phyloP scores from a whole-genome alignment of 1,140 invertebrate species.

The fruit fly (Drosophila melanogaster) region DNA sequence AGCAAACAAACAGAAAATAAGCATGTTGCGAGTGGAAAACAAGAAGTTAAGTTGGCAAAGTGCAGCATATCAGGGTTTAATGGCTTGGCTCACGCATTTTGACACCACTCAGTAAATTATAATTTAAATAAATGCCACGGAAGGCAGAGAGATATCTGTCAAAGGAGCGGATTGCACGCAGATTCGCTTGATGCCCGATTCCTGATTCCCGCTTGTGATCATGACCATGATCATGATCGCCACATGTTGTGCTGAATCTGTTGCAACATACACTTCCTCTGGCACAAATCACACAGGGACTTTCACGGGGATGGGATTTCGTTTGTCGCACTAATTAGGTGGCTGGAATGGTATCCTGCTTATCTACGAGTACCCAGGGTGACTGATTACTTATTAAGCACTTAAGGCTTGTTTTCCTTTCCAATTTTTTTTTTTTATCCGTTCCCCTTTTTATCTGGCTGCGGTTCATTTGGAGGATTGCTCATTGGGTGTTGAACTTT shows the following conservation, averaged over 20 bases:
- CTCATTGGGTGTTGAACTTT: slow-evolving; percentile 73
- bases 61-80: slow-evolving; percentile 58
- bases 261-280: slow-evolving; percentile 19
- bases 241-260: slow-evolving; percentile 51
- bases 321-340: slow-evolving; percentile 58
- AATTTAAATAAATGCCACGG: slow-evolving; percentile 54
- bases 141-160: slow-evolving; percentile 16
- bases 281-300: slow-evolving; percentile 18
- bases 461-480: slow-evolving; percentile 67
- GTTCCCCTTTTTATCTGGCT: slow-evolving; percentile 7
- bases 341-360: slow-evolving; percentile 39
- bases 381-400: slow-evolving; percentile 77
- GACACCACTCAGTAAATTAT: slow-evolving; percentile 64
- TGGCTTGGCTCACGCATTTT: slow-evolving; percentile 66
- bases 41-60: slow-evolving; percentile 48
- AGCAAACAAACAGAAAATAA: slow-evolving; percentile 32
- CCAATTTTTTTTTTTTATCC: too few relatives aligned
- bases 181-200: slow-evolving; percentile 7
- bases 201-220: slow-evolving; percentile 13
- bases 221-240: slow-evolving; percentile 23
- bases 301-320: background rate
- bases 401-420: slow-evolving; percentile 39
- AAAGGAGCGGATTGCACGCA: slow-evolving; percentile 29
- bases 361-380: slow-evolving; percentile 46
- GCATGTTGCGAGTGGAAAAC: slow-evolving; percentile 32